Evolutionary conservation across 1,140 invertebrate species (phyloP), one percentile per base, ranked within the genome.

Genomic region (Musca domestica): DNA sequence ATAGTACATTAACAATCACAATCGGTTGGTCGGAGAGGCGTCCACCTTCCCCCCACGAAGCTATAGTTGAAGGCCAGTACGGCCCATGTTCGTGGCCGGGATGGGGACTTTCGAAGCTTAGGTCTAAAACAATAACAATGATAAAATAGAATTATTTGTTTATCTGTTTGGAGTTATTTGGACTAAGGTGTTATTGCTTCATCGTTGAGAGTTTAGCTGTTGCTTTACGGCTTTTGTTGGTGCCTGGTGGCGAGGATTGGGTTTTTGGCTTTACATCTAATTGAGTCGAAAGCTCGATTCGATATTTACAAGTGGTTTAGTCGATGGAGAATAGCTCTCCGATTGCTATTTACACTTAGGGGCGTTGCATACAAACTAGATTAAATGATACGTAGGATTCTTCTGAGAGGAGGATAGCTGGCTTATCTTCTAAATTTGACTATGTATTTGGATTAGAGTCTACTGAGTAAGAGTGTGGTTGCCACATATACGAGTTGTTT

Each of bases 331-430:
- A 51, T 51, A 9, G 19, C 9, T 22, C 17, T 51, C 17, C n/a
- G 17, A 6, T 58, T 17, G 34, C 0, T 61, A 61, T 61, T 61
- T 61, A 61, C 56, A 41, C 34, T 41, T 41, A 41, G 34, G 12
- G 34, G 5, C 12, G 12, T 12, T 5, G 34, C 34, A 10, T 41
- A 41, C 34, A 41, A 12, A 34, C 30, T 61, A 61, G 27, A 10
- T 61, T 34, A 34, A 22, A 41, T 61, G 56, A 61, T 61, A 61
- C 56, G 56, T 61, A 34, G 56, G 27, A 61, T 61, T 61, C 56
- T 41, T n/a, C 34, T 61, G 34, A 41, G 34, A 41, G 34, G 34
- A 41, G 27, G 19, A 34, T 61, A 30, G 34, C 2, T 41, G 2
- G 34, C 27, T 61, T 61, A 34, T 27, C 10, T 34, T 61, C 56